A percentile compares a stretch with the other conserved stretches of the same genome.
Conservation (phyloP, 2,888 invertebrate species). For the Pandemis corylana region DNA sequence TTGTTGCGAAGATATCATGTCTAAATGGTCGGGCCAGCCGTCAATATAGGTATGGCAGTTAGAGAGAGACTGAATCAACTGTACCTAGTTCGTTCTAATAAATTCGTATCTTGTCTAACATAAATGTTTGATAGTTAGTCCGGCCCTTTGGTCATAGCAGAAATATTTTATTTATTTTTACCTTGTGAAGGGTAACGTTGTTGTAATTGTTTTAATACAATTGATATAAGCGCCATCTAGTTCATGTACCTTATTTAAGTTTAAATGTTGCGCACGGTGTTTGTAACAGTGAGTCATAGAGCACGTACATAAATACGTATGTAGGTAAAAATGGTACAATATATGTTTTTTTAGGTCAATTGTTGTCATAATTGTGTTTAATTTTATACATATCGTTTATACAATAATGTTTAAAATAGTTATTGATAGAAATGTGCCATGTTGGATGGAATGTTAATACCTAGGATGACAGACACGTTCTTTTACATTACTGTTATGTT, state of each 20-base stretch:
- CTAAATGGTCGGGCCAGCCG: too few species aligned
- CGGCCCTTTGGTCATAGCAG: too few species aligned
- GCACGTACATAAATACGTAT: slow-evolving; percentile 5
- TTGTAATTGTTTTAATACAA: not conserved
- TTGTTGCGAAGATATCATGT: not conserved
- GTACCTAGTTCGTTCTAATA: too few species aligned
- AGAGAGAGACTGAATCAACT: too few species aligned
- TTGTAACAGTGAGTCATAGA: not conserved
- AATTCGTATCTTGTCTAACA: too few species aligned
- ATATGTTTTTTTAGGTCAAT: slow-evolving; percentile 22
- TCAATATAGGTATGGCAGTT: too few species aligned
- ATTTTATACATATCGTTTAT: slow-evolving; percentile 26
- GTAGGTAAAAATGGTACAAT: slow-evolving; percentile 11
- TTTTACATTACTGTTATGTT: too few species aligned
- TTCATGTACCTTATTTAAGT: slow-evolving; percentile 3
- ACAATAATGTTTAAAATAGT: slow-evolving; percentile 3
- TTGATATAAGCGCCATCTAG: slow-evolving; percentile 17
- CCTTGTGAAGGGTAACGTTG: not conserved
- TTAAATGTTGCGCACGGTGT: slow-evolving; percentile 6
- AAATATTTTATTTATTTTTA: too few species aligned
- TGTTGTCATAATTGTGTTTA: slow-evolving; percentile 34
- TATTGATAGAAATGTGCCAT: not conserved
- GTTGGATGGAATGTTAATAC: not conserved
- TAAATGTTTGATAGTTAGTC: not conserved
- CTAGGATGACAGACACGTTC: not conserved